Conservation (phyloP, 1,140 invertebrate species). For the Orchestia grillus region DNA sequence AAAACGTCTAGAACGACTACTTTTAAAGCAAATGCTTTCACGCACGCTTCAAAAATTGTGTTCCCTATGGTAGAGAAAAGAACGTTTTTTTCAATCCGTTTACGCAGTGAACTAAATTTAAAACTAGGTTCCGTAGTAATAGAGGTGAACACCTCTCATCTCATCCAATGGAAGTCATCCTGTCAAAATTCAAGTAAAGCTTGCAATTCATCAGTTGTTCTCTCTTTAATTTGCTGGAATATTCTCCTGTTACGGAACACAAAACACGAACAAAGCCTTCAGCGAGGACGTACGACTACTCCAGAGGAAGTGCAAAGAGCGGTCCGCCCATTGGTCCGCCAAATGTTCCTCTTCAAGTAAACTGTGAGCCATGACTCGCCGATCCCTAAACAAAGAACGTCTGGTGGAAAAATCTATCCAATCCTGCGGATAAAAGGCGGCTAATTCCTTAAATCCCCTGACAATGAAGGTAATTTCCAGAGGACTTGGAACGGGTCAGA, state of each 20-base stretch:
- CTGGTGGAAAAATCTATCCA: conserved; percentile 48
- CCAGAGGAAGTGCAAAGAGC: neutral
- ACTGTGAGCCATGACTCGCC: conserved; percentile 43
- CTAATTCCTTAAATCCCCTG: conserved; percentile 55
- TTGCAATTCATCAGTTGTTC: neutral
- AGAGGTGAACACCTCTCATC: too few relatives aligned
- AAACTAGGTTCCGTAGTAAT: too few relatives aligned
- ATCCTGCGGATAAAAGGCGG: conserved; percentile 55
- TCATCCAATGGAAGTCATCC: neutral
- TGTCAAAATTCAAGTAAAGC: neutral
- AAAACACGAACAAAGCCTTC: neutral
- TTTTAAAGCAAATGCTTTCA: too few relatives aligned
- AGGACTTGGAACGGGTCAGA: conserved; percentile 30
- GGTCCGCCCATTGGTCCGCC: neutral
- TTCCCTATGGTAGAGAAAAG: too few relatives aligned
- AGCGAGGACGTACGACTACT: neutral
- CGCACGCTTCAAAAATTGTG: too few relatives aligned
- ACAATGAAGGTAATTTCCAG: conserved; percentile 53
- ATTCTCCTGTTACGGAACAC: neutral
- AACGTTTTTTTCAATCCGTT: too few relatives aligned
- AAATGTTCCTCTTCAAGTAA: conserved; percentile 48
- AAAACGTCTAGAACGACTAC: too few relatives aligned
- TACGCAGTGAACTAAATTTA: too few relatives aligned
- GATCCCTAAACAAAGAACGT: conserved; percentile 52
- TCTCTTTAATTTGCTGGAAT: too few relatives aligned